Evolutionary conservation across 2,113 vertebrate genomes (phyloP).

Genomic region (Delphinus delphis): DNA sequence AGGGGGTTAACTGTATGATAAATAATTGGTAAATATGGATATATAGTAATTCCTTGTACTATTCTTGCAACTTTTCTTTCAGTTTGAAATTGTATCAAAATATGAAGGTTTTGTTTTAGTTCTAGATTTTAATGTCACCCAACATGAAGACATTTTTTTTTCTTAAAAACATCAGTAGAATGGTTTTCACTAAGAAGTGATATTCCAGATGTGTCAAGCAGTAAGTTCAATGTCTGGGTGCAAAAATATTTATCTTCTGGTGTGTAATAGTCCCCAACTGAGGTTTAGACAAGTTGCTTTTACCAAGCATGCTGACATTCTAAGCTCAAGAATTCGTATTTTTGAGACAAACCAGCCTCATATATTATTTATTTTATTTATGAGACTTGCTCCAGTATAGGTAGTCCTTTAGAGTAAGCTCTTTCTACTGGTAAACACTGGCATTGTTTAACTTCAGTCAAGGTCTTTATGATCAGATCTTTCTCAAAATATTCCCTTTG

Average conservation of each 20-base stretch:
- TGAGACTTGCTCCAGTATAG: conserved; percentile 32
- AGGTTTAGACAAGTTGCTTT: conserved; percentile 55
- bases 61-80: background rate
- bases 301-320: conserved; percentile 40
- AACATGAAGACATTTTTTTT: background rate
- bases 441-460: conserved; percentile 16
- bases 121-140: background rate
- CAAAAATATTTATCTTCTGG: conserved; percentile 65
- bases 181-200: conserved; percentile 32
- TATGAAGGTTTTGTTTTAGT: background rate
- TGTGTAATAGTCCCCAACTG: background rate
- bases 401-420: conserved; percentile 18
- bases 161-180: background rate
- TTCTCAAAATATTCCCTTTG: conserved; percentile 45
- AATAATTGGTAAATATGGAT: background rate
- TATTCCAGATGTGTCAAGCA: conserved; percentile 59
- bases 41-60: background rate
- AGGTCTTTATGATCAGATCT: conserved; percentile 13
- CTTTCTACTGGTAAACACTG: conserved; percentile 3
- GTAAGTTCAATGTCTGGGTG: conserved; percentile 38
- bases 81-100: conserved; percentile 32
- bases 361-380: conserved; percentile 65
- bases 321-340: conserved; percentile 53
- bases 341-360: conserved; percentile 56
- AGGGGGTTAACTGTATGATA: background rate